phyloP scores from a whole-genome alignment of 2,888 invertebrate species.

The Phanerotoma sp. region DNA sequence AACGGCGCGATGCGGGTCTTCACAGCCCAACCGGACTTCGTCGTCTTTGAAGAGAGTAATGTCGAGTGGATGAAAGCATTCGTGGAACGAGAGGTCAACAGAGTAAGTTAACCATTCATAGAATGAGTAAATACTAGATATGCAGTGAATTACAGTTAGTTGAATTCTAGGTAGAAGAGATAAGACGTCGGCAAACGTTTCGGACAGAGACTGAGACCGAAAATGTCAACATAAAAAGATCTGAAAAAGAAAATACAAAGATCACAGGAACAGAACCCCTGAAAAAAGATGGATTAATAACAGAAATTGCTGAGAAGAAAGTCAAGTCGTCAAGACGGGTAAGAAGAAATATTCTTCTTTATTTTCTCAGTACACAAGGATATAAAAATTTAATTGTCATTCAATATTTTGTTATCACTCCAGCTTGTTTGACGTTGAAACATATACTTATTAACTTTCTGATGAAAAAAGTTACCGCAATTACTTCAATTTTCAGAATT shows the following conservation, averaged over 20 bases:
- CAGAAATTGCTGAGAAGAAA: too few relatives aligned
- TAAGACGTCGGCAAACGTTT: conserved; percentile 64
- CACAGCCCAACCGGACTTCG: conserved; percentile 62
- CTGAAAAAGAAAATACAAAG: conserved; percentile 57
- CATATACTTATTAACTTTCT: too few relatives aligned
- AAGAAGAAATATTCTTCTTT: too few relatives aligned
- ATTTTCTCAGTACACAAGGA: too few relatives aligned
- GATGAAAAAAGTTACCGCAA: too few relatives aligned
- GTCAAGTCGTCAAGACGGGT: too few relatives aligned
- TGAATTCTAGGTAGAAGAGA: conserved; percentile 61
- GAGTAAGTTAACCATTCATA: conserved; percentile 35
- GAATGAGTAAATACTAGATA: conserved; percentile 14
- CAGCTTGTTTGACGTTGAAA: too few relatives aligned
- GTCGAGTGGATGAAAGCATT: conserved; percentile 47
- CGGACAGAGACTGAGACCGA: conserved; percentile 61
- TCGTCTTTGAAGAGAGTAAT: conserved; percentile 58
- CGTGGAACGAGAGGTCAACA: conserved; percentile 42
- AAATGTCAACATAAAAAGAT: conserved; percentile 57
- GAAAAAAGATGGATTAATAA: conserved; percentile 56
- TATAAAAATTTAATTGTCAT: too few relatives aligned
- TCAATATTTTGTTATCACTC: too few relatives aligned
- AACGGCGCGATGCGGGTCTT: conserved; percentile 71
- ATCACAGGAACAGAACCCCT: conserved; percentile 55
- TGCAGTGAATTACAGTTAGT: conserved; percentile 33
- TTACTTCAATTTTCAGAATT: too few relatives aligned